Evolutionary conservation across 1,140 invertebrate species (phyloP), one percentile per base, ranked within the genome.

Genomic region (Liolophura sinensis): DNA sequence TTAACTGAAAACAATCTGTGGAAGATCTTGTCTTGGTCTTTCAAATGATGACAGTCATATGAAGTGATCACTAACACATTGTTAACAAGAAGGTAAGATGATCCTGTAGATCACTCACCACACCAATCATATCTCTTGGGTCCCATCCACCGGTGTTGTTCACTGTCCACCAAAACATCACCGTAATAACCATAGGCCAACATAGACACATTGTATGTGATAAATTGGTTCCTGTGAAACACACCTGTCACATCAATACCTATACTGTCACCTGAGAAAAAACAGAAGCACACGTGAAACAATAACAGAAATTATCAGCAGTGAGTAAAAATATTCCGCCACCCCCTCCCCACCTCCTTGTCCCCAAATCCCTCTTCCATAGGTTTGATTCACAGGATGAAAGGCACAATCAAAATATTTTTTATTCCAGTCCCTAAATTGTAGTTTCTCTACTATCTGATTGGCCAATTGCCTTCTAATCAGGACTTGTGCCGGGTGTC

Each of bases 151-250:
- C 94, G 86, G 73, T 92, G 90, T 57, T 89, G 89, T 74, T 96
- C 94, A 77, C 92, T 94, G 69, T 93, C 90, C 62, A 88, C 86
- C 1, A 95, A 87, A 27, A 94, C 89, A 83, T 96, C 93, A 3
- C 94, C 94, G 70, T 96, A 88, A 79, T 93, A 95, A 15, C 94
- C 94, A 82, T 96, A 96, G 62, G 91, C 92, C 16, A 95, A 85
- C 61, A 94, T 90, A 68, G 92, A 92, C 14, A 92, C 91, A 74
- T 90, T 92, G 71, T 92, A 89, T 63, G 90, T 86, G 11, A 93
- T 76, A 22, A 95, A 84, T 15, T 83, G 82, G 12, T 87, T 84
- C 63, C 88, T 86, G 73, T 87, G 89, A 82, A 92, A 90, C 22
- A 95, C 89, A 58, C 92, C 91, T 58, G 91, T 91, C 50, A 94